A percentile compares a stretch with the other conserved stretches of the same genome.
phyloP scores from a whole-genome alignment of 2,797 vertebrate species.

The Momotus momota region DNA sequence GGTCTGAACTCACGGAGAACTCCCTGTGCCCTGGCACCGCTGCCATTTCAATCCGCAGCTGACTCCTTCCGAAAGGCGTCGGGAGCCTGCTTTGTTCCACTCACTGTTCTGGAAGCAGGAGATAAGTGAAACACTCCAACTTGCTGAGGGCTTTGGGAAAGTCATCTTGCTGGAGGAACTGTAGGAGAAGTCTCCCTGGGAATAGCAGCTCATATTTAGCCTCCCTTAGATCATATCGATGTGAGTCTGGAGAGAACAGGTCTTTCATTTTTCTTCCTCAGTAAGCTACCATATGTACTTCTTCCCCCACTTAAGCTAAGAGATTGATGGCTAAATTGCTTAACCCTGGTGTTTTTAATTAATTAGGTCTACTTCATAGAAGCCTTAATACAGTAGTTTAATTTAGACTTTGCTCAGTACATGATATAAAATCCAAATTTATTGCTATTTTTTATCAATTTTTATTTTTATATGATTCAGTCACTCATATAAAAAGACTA shows the following conservation, averaged over 20 bases:
- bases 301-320: conserved; percentile 70
- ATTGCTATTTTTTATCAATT: conserved; percentile 79
- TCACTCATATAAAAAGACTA: conserved; percentile 58
- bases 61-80: neutral
- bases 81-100: neutral
- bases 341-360: conserved; percentile 80
- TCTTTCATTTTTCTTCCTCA: conserved; percentile 75
- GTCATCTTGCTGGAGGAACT: conserved; percentile 46
- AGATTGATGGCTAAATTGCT: conserved; percentile 80
- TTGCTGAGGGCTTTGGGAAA: conserved; percentile 59
- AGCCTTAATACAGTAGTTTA: conserved; percentile 79
- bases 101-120: neutral
- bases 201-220: conserved; percentile 66
- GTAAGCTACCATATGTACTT: conserved; percentile 72
- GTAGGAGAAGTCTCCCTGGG: conserved; percentile 41
- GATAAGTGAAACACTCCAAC: conserved; percentile 32
- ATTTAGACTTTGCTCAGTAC: conserved; percentile 74
- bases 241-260: conserved; percentile 54
- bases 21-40: neutral
- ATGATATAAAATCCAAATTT: conserved; percentile 77
- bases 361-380: conserved; percentile 76
- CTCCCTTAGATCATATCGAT: conserved; percentile 65
- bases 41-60: neutral
- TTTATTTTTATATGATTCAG: conserved; percentile 76
- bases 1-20: neutral